Base-by-base conservation (phyloP, 2,113 vertebrate species). In the Engystomops pustulosus region DNA sequence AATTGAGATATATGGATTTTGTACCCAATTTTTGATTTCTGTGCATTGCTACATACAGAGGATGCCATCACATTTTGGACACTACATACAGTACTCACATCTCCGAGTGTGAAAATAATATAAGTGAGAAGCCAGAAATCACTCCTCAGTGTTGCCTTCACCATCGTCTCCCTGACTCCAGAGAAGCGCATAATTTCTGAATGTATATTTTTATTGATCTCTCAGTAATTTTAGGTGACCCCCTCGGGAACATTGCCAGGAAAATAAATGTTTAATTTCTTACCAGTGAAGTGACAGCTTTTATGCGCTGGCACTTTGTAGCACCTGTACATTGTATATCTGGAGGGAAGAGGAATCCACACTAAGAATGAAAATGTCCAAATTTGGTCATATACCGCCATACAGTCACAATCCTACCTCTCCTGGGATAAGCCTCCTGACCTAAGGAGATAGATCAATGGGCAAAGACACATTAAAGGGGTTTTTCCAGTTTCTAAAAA, bases 381-480 rank as follows among this genome's bases (percentile, higher is more conserved):
- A 44, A 71, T 45, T 71, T 71, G 38, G 69, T 71, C 34, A 70
- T 70, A 23, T 41, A 10, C 68, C 68, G 23, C 68, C 36, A 44
- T 6, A 70, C 20, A n/a, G 10, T 62, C 60, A 71, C n/a, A 45
- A 10, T 71, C 25, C 44, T 14, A 23, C 20, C n/a, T 71, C 69
- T 44, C 38, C 17, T 25, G 53, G n/a, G 53, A 9, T 23, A 2
- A 9, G 53, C 11, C n/a, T 25, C n/a, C 53, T 58, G n/a, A 58
- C 53, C 1, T 23, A 23, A 10, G 3, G n/a, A 58, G 23, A 55
- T 55, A 55, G 25, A 58, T 58, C 53, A 58, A 58, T 58, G 53
- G 53, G 4, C 4, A 41, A 41, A 41, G 8, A 8, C 38, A 8
- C 38, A 41, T 41, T 41, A 41, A 41, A 41, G 4, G 44, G n/a